Conservation (phyloP, 2,888 invertebrate genomes). For the Chaetogeoica ovagalla region DNA sequence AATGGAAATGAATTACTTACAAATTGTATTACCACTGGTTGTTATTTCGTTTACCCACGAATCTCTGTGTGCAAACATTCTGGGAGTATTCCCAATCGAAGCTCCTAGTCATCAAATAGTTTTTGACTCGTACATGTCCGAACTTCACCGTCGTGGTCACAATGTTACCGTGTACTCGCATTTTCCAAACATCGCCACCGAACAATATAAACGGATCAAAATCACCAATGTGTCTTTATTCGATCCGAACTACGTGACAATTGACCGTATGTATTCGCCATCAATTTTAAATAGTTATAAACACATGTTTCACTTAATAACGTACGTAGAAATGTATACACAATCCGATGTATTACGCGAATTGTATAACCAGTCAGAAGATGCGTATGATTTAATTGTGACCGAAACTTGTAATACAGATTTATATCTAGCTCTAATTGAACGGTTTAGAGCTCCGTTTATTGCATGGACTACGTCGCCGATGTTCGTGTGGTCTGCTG, state of each 20-base stretch:
- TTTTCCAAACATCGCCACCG: conserved; percentile 35
- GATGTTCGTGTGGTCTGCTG: conserved; percentile 38
- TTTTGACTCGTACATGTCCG: conserved; percentile 47
- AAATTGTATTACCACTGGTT: neutral
- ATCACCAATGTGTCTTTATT: neutral
- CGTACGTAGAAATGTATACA: neutral
- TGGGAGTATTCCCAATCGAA: conserved; percentile 46
- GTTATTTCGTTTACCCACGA: neutral
- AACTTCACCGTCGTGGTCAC: conserved; percentile 48
- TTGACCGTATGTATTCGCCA: conserved; percentile 34
- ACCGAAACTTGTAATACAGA: conserved; percentile 74
- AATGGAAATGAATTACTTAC: neutral
- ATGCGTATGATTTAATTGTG: conserved; percentile 68
- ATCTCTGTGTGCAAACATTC: conserved; percentile 12
- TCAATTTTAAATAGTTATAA: conserved; percentile 10
- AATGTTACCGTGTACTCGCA: conserved; percentile 49
- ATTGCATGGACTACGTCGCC: conserved; percentile 59
- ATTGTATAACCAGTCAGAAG: conserved; percentile 12
- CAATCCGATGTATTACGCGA: neutral
- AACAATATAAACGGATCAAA: neutral
- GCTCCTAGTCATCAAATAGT: conserved; percentile 47
- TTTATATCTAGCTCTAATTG: conserved; percentile 70
- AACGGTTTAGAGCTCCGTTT: conserved; percentile 68
- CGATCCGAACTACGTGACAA: conserved; percentile 12
- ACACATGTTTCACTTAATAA: conserved; percentile 15